Evolutionary conservation across 1,140 invertebrate genomes (phyloP).

Genomic region (Semibalanus balanoides): DNA sequence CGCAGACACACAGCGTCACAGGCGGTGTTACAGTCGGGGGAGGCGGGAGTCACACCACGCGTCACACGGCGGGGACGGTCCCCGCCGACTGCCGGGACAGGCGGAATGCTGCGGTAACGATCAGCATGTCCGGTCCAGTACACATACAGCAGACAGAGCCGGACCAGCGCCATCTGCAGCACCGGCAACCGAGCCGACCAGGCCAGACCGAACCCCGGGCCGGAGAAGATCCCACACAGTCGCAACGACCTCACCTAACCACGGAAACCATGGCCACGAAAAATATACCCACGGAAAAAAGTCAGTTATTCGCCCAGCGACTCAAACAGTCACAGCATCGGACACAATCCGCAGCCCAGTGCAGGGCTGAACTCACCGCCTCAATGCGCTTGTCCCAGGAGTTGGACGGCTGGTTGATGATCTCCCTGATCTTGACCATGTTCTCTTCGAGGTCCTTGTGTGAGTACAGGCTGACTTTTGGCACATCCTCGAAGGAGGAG

Average conservation of each 20-base stretch:
- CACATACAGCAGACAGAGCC: no score
- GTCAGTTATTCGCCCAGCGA: background rate
- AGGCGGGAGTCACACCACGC: no score
- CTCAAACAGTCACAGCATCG: background rate
- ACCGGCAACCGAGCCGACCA: background rate
- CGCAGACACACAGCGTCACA: no score
- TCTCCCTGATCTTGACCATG: slow-evolving; percentile 55
- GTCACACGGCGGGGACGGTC: no score
- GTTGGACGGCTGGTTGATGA: slow-evolving; percentile 59
- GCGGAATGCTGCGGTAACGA: no score
- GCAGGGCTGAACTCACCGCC: slow-evolving; percentile 44
- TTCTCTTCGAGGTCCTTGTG: slow-evolving; percentile 68
- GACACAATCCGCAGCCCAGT: background rate
- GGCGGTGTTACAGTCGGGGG: no score
- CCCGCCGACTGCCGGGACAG: no score
- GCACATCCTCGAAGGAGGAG: slow-evolving; percentile 67
- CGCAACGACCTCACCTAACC: slow-evolving; percentile 1
- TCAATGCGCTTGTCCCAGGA: slow-evolving; percentile 90
- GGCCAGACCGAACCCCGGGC: background rate
- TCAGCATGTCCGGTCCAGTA: no score
- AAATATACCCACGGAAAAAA: background rate
- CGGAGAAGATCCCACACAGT: background rate
- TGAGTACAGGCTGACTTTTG: slow-evolving; percentile 66
- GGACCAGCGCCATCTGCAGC: no score
- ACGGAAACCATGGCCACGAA: background rate